Evolutionary conservation across 1,140 invertebrate species (phyloP).

Genomic region (Sarcophaga bullata): DNA sequence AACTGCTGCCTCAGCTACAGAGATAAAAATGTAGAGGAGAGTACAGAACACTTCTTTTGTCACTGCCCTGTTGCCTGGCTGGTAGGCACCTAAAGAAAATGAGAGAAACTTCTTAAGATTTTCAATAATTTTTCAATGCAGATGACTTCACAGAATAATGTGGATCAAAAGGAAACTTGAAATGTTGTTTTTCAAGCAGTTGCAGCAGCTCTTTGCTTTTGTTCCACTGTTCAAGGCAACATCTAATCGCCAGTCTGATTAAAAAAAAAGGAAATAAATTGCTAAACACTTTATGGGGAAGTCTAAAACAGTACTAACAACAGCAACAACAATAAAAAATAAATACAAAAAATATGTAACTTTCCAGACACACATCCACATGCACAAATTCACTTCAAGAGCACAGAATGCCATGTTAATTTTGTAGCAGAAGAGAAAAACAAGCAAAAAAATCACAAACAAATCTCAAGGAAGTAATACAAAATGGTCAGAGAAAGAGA

Average conservation of each 20-base stretch:
- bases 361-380: background rate
- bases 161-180: too few relatives aligned
- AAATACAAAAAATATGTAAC: background rate
- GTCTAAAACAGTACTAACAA: background rate
- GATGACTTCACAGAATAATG: too few relatives aligned
- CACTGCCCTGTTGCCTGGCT: too few relatives aligned
- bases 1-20: too few relatives aligned
- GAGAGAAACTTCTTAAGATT: too few relatives aligned
- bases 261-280: constrained; percentile 2
- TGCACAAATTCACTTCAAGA: background rate
- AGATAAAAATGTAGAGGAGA: too few relatives aligned
- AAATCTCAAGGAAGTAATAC: background rate
- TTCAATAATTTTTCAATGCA: too few relatives aligned
- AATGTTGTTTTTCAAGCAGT: too few relatives aligned
- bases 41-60: too few relatives aligned
- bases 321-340: too few relatives aligned
- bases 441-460: background rate
- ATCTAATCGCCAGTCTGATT: background rate
- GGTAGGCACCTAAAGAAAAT: too few relatives aligned
- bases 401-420: background rate
- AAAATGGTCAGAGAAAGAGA: constrained; percentile 4
- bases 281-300: background rate
- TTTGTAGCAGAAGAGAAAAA: background rate
- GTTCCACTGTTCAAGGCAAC: background rate
- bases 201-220: background rate